A percentile compares a stretch with the other conserved stretches of the same genome.
Conservation (phyloP, 2,888 invertebrate species). For the Rutpela maculata region DNA sequence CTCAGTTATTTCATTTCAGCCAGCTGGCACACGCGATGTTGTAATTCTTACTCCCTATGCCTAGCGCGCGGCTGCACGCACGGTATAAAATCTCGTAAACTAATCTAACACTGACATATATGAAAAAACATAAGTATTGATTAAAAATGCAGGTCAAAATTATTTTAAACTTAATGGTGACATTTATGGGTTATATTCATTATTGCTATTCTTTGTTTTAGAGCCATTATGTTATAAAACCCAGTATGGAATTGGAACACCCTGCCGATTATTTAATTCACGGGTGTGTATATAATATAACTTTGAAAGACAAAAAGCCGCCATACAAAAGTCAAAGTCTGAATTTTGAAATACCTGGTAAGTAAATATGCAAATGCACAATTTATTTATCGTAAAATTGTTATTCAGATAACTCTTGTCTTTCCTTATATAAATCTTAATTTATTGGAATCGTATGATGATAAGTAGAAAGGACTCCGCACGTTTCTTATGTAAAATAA, state of each 20-base stretch:
- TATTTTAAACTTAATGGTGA: too few relatives aligned
- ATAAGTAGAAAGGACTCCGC: not conserved
- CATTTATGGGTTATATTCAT: too few relatives aligned
- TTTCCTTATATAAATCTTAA: not conserved
- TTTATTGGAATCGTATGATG: not conserved
- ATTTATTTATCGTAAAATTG: not conserved
- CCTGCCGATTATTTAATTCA: constrained; percentile 56
- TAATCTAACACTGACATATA: too few relatives aligned
- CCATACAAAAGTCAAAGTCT: constrained; percentile 47
- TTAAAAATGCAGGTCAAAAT: too few relatives aligned
- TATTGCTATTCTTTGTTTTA: constrained; percentile 43
- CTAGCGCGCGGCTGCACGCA: too few relatives aligned
- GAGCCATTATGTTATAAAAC: constrained; percentile 56
- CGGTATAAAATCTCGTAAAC: too few relatives aligned
- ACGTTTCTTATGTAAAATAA: too few relatives aligned
- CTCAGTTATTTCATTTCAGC: too few relatives aligned
- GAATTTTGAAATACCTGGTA: constrained; percentile 57
- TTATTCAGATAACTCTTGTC: not conserved
- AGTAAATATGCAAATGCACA: constrained; percentile 18
- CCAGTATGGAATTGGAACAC: constrained; percentile 56
- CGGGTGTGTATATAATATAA: constrained; percentile 56
- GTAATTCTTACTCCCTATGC: too few relatives aligned
- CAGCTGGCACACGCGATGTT: too few relatives aligned
- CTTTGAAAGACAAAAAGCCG: constrained; percentile 43
- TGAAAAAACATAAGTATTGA: too few relatives aligned